Evolutionary conservation across 1,140 invertebrate species (phyloP).

Genomic region (Adoxophyes honmai): DNA sequence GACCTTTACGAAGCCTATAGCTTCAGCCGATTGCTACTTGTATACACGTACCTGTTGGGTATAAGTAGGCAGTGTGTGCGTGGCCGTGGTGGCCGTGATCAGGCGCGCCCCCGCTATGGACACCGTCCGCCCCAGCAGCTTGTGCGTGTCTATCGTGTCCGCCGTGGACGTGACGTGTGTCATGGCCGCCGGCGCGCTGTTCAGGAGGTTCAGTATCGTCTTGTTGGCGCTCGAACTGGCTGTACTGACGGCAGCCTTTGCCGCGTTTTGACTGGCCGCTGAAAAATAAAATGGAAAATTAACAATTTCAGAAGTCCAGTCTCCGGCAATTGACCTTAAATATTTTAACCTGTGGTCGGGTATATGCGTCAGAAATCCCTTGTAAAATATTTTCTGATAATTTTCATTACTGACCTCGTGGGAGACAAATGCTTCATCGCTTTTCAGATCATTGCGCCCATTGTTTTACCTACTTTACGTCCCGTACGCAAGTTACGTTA

Average conservation of each 20-base stretch:
- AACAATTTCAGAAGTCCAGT: too few relatives aligned
- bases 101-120: slow-evolving; percentile 55
- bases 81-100: slow-evolving; percentile 45
- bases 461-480: too few relatives aligned
- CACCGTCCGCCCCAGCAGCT: slow-evolving; percentile 52
- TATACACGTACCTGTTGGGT: slow-evolving; percentile 48
- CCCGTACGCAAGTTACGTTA: too few relatives aligned
- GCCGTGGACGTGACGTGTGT: slow-evolving; percentile 70
- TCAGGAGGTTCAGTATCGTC: slow-evolving; percentile 85
- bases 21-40: too few relatives aligned
- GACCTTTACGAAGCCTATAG: too few relatives aligned
- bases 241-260: slow-evolving; percentile 76
- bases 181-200: slow-evolving; percentile 84
- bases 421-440: too few relatives aligned
- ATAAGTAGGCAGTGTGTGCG: slow-evolving; percentile 53
- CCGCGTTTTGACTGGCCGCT: slow-evolving; percentile 72
- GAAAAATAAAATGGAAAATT: slow-evolving; percentile 44
- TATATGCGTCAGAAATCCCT: too few relatives aligned
- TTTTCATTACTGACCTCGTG: too few relatives aligned
- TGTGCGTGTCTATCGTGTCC: slow-evolving; percentile 47
- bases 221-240: slow-evolving; percentile 79
- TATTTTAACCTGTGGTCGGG: too few relatives aligned
- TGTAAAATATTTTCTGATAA: too few relatives aligned
- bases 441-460: too few relatives aligned
- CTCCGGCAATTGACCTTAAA: too few relatives aligned